Percentiles rank a stretch among this genome's conserved stretches.
Evolutionary conservation across 2,888 invertebrate species (phyloP).

Genomic region (Pyrochroa serraticornis): DNA sequence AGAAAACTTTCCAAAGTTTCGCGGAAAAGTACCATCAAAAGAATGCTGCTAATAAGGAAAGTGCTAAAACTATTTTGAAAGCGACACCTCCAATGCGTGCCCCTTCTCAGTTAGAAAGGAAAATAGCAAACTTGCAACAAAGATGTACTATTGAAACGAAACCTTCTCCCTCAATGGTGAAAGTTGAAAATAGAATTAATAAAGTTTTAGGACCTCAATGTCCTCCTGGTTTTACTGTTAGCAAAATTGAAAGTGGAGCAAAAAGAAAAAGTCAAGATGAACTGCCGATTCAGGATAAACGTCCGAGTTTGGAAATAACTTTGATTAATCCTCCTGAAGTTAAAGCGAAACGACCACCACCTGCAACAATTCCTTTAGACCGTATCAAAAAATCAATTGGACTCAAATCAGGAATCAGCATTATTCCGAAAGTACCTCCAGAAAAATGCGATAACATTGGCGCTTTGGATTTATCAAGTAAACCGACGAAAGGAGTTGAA

Average conservation of each 20-base stretch:
- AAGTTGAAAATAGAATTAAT: conserved; percentile 22
- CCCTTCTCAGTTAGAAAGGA: conserved; percentile 35
- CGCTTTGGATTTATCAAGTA: conserved; percentile 62
- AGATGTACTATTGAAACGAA: conserved; percentile 50
- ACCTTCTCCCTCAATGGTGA: conserved; percentile 19
- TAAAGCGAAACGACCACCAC: conserved; percentile 58
- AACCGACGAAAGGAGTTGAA: conserved; percentile 27
- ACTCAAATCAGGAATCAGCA: conserved; percentile 48
- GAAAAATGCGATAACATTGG: conserved; percentile 60
- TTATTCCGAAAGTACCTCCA: conserved; percentile 48
- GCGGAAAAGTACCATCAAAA: conserved; percentile 43
- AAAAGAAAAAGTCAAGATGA: conserved; percentile 50
- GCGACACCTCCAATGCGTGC: conserved; percentile 23
- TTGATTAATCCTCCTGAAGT: conserved; percentile 47
- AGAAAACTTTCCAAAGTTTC: conserved; percentile 50
- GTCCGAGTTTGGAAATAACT: conserved; percentile 55
- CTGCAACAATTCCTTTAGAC: conserved; percentile 62
- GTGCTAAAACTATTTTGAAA: conserved; percentile 7
- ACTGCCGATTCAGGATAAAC: conserved; percentile 44
- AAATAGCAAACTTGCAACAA: conserved; percentile 51
- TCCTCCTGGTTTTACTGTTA: conserved; percentile 55
- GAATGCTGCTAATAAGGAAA: conserved; percentile 23
- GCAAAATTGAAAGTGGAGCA: conserved; percentile 54
- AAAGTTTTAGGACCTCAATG: conserved; percentile 33
- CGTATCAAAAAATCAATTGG: conserved; percentile 58